Percentiles rank a stretch among this genome's conserved stretches.
Conservation (phyloP, 2,113 vertebrate genomes). For the Kobus ellipsiprymnus region DNA sequence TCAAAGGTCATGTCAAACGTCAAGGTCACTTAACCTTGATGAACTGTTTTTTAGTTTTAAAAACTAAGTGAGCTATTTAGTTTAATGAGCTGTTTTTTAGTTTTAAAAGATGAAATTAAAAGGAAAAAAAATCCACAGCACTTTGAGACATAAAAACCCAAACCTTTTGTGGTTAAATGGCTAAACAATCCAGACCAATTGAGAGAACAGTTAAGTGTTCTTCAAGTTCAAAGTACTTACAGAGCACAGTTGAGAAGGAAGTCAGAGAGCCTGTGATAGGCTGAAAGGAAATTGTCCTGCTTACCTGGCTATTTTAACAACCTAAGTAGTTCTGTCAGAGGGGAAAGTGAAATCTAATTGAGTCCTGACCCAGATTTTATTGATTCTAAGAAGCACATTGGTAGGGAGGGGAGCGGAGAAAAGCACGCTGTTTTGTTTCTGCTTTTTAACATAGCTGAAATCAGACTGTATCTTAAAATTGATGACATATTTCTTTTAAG, state of each 20-base stretch:
- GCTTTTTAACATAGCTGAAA: background rate
- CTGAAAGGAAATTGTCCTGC: background rate
- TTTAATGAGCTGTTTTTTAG: background rate
- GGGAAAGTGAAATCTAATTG: background rate
- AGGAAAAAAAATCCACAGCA: background rate
- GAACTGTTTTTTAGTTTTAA: background rate
- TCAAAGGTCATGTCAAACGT: background rate
- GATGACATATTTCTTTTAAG: background rate
- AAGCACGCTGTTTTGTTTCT: background rate
- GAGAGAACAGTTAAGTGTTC: background rate
- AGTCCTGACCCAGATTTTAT: conserved; percentile 5
- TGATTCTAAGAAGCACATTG: background rate
- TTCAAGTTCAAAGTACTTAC: conserved; percentile 45
- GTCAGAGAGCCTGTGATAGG: rapidly evolving
- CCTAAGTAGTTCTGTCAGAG: background rate
- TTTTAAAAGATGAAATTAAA: conserved; percentile 31
- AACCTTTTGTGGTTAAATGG: background rate
- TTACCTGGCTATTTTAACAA: conserved; percentile 33
- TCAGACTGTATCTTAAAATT: background rate
- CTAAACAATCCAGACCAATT: background rate
- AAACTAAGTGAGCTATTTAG: background rate
- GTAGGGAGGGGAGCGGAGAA: background rate
- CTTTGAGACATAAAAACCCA: background rate
- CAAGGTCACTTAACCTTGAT: background rate
- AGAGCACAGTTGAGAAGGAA: background rate